Evolutionary conservation across 2,888 invertebrate species (phyloP).

Genomic region (Nemapogon koenigi): DNA sequence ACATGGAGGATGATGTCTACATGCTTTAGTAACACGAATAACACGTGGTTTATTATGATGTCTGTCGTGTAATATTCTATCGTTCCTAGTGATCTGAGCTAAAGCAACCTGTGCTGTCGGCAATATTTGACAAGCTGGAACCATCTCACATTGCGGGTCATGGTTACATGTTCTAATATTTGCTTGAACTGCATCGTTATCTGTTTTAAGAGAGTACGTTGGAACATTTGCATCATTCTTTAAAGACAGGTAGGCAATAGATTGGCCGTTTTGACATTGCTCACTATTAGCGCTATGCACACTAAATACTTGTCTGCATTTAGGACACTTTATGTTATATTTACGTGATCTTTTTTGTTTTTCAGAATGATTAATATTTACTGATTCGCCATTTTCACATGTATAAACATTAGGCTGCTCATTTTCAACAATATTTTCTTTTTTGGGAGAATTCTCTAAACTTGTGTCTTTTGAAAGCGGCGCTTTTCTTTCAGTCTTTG

Average conservation of each 20-base stretch:
- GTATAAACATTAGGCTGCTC: no score
- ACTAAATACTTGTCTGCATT: conserved; percentile 40
- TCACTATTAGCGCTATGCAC: conserved; percentile 33
- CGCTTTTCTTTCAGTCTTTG: no score
- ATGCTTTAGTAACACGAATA: conserved; percentile 48
- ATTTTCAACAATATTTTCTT: no score
- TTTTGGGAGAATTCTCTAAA: no score
- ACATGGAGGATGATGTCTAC: conserved; percentile 51
- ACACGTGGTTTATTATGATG: conserved; percentile 25
- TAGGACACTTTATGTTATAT: conserved; percentile 38
- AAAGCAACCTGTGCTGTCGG: conserved; percentile 25
- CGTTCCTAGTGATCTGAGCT: neutral
- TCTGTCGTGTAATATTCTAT: neutral
- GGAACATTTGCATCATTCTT: neutral
- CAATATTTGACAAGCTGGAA: conserved; percentile 43
- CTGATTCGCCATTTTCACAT: no score
- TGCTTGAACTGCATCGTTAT: no score
- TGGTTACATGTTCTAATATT: conserved; percentile 31
- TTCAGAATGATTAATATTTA: no score
- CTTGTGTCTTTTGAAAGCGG: no score
- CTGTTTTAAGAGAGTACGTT: no score
- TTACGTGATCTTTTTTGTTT: conserved; percentile 19
- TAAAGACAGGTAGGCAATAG: neutral
- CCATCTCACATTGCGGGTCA: conserved; percentile 38
- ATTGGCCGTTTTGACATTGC: conserved; percentile 20